These are phyloP conservation scores for Saimiri boliviensis DNA, from an alignment of 2,113 vertebrate species.

Conservation along the genomic window DNA sequence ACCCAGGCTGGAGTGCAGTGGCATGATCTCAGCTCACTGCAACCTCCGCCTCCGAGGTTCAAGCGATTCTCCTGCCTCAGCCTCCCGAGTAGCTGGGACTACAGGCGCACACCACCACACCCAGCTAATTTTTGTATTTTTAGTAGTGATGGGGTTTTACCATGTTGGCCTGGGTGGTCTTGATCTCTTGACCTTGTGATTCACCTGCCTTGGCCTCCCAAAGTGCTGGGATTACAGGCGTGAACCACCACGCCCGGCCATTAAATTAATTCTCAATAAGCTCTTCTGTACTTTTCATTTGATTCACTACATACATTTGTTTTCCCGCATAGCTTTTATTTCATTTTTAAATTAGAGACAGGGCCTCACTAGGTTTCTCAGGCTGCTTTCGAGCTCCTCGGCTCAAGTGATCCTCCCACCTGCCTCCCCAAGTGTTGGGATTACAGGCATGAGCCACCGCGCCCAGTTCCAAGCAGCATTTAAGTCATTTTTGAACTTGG, in stretches of 20 bases:
- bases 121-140: no score
- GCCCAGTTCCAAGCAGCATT: no score
- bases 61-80: no score
- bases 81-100: no score
- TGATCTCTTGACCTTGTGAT: background rate
- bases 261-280: background rate
- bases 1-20: no score
- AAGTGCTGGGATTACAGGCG: no score
- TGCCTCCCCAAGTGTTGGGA: no score
- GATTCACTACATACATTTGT: background rate
- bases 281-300: background rate
- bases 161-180: background rate
- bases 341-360: background rate
- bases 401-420: background rate
- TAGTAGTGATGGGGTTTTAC: no score
- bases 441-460: no score
- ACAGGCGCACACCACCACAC: fast-evolving
- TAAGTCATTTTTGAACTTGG: background rate
- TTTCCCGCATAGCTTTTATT: background rate
- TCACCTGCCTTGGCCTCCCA: fast-evolving
- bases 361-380: background rate
- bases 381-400: background rate
- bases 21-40: fast-evolving
- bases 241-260: no score
- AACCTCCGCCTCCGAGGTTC: fast-evolving